Base-by-base conservation (phyloP, 1,140 invertebrate genomes). In the Penaeus chinensis region DNA sequence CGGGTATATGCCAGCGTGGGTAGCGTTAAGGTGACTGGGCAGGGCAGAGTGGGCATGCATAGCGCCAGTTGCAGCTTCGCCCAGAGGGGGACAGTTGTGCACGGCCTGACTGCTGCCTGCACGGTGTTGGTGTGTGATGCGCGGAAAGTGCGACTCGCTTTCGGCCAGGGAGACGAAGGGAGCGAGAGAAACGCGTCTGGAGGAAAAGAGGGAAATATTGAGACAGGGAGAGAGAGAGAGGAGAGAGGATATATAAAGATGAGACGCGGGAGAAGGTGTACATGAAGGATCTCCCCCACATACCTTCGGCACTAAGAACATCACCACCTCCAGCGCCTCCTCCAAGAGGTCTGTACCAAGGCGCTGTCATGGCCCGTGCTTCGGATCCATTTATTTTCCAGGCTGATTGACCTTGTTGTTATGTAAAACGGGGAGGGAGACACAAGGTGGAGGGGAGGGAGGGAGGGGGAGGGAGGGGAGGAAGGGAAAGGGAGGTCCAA, bases 11-110 rank as follows among this genome's bases (percentile, higher is more conserved):
- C 37, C 62, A 85, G 84, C 61, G 84, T 63, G 84, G 76, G 66
- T 78, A 85, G 84, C 69, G 77, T 85, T 80, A 77, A 85, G 84
- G 77, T 85, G 84, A 85, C 84, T 85, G 84, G 84, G 84, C 84
- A 85, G 54, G 77, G 84, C 77, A 80, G 84, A 80, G 76, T 85
- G 84, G 84, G 84, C 84, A 85, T 85, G 84, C 84, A 85, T 85
- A 85, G 84, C 84, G 84, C 77, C 77, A 85, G 84, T 85, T 85
- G 84, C 84, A 85, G 42, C 63, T 85, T 66, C 5, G 84, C 61
- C 84, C 54, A 54, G 54, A 61, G 62, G 60, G n/a, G 80, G 13
- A 47, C 78, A 80, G 47, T 32, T 76, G 71, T 42, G 42, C 71
- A 76, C 71, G 76, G 27, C 74, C 32, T 37, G 24, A 22, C 62